phyloP scores from a whole-genome alignment of 2,888 invertebrate species.

The Plebejus melissa region DNA sequence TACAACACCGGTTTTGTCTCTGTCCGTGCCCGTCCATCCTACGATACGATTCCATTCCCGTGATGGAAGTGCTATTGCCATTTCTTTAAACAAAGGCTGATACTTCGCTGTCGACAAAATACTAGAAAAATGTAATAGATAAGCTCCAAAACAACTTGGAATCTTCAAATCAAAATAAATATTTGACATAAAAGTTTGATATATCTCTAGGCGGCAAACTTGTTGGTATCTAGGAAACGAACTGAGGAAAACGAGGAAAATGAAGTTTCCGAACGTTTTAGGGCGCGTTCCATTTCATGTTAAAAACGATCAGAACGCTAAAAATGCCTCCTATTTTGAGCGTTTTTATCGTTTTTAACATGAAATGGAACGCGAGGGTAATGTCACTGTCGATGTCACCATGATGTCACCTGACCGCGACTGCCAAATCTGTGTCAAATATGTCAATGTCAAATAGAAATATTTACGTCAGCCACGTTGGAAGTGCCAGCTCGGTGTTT shows the following conservation, averaged over 20 bases:
- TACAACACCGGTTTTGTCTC: constrained; percentile 13
- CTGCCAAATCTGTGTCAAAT: neutral
- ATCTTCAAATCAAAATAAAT: neutral
- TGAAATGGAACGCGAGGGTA: neutral
- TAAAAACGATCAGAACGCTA: too few relatives aligned
- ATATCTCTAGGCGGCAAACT: neutral
- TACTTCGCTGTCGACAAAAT: neutral
- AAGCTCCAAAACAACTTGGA: neutral
- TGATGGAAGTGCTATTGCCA: constrained; percentile 58
- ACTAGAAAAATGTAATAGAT: neutral
- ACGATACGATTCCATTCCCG: constrained; percentile 56
- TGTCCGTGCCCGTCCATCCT: constrained; percentile 58
- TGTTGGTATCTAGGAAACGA: neutral
- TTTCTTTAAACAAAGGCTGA: constrained; percentile 33
- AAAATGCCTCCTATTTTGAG: too few relatives aligned
- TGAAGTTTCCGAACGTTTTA: neutral
- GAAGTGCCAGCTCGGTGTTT: constrained; percentile 79
- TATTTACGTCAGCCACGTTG: constrained; percentile 81
- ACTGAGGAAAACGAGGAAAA: neutral
- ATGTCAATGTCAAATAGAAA: constrained; percentile 47
- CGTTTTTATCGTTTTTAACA: too few relatives aligned
- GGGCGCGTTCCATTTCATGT: too few relatives aligned
- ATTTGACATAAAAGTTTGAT: neutral
- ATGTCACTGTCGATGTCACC: constrained; percentile 24
- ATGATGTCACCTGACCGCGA: constrained; percentile 22